Evolutionary conservation across 1,140 invertebrate species (phyloP), one percentile per base, ranked within the genome.

Genomic region (Condylostylus longicornis): DNA sequence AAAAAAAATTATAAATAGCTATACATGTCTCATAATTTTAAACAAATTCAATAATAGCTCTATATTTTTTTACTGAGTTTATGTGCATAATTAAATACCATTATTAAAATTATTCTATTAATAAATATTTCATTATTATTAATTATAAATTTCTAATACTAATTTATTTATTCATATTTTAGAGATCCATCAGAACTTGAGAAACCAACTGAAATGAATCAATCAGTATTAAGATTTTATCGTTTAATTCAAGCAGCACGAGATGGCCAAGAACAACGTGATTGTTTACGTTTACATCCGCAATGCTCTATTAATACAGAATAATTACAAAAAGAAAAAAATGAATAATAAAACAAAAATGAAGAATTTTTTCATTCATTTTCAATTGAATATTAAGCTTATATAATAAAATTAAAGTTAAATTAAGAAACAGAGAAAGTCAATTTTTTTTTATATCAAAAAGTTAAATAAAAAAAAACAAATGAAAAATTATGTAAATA

Each of bases 241-340:
- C 70, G 69, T 49, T 84, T 85, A 47, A 69, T 85, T 6, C 73
- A 76, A 51, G 79, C 83, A 0, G 83, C 83, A 2, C 70, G 81
- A 48, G 72, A 82, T 51, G 83, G 83, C 3, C 82, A 86, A 62
- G 79, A 84, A 41, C 68, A 75, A 44, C 76, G 75, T 42, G 77
- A 85, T 51, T 87, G 83, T 49, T 43, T 71, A 1, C 50, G 62
- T 47, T 49, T 73, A 2, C 84, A 84, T 54, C 72, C 79, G 3
- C 53, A 70, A 31, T 87, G 82, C 42, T 51, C 38, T 32, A 50
- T 59, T 45, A 49, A 49, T 42, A 46, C 53, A 20, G 53, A 54
- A 36, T 54, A 38, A 48, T 29, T 18, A 33, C 15, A 19, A 18
- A 15, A 28, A 41, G 17, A 33, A 25, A 17, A 12, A 19, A 19